phyloP scores from a whole-genome alignment of 2,888 invertebrate genomes.

The Bombyx huttoni region DNA sequence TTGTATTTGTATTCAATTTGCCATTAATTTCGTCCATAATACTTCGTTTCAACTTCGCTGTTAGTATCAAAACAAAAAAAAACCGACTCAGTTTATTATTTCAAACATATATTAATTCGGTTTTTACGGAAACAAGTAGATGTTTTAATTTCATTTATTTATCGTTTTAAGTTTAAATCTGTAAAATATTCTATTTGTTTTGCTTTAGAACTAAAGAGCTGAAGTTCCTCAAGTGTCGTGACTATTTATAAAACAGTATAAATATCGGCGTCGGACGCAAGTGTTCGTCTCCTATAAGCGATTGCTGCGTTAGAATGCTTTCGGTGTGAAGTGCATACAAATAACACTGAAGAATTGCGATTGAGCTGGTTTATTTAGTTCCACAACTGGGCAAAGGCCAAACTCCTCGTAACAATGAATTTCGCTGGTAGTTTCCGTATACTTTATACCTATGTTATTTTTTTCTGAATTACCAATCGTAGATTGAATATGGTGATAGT shows the following conservation, averaged over 20 bases:
- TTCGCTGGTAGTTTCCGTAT: no score
- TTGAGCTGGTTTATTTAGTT: not conserved
- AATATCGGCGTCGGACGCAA: conserved; percentile 27
- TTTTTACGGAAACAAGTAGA: not conserved
- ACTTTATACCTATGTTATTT: no score
- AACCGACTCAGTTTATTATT: no score
- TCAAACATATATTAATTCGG: no score
- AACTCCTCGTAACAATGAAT: not conserved
- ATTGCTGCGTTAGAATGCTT: conserved; percentile 9
- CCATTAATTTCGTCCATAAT: not conserved
- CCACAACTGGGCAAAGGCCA: not conserved
- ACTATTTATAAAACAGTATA: conserved; percentile 23
- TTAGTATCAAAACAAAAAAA: no score
- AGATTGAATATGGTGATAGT: no score
- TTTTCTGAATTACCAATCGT: no score
- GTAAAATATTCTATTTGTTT: not conserved
- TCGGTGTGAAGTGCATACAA: conserved; percentile 23
- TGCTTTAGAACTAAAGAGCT: not conserved
- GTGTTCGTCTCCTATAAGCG: conserved; percentile 10
- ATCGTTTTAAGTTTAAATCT: no score
- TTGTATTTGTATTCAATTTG: not conserved
- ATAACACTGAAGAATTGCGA: conserved; percentile 14
- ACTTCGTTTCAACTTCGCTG: no score
- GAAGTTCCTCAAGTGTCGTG: conserved; percentile 1
- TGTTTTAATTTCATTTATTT: not conserved